Evolutionary conservation across 2,113 vertebrate genomes (phyloP), one percentile per base, ranked within the genome.

Genomic region (Pterocles orientalis): DNA sequence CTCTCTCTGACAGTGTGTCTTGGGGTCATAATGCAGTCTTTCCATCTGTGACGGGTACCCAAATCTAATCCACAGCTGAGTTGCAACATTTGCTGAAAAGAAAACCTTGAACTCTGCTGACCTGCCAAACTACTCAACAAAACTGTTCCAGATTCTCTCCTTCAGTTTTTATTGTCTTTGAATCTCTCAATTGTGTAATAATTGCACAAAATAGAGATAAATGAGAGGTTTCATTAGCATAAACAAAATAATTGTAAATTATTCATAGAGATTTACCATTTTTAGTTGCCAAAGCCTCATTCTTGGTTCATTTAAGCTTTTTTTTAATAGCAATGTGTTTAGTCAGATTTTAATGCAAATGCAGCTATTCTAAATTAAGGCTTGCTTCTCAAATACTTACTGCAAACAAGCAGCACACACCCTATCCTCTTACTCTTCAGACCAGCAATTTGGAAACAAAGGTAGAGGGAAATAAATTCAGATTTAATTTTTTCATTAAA

Each of bases 401-500:
- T 88, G 70, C 72, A 96, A 86, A 96, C 83, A 94, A 81, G n/a
- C 57, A 82, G 54, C 85, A 77, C 66, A 50, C 57, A 51, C 26
- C 57, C 51, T 96, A 57, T 58, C 75, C 6, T 69, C 91, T 86
- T 97, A 94, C 51, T 87, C 71, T 83, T n/a, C 58, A 90, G 81
- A 94, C 94, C 5, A 93, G 48, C 56, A 90, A 79, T 89, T 90
- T 94, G 75, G 94, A 97, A 94, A 86, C 88, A 90, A 85, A 96
- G 33, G 45, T 86, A 75, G n/a, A 92, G 62, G 96, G 93, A 97
- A 95, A 97, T 92, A 51, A 86, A 94, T 65, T 95, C 73, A 90
- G 33, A 83, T 95, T 91, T 96, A 94, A 83, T 96, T 97, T 96
- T 53, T 94, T 95, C 54, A 89, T 89, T 84, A 95, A 93, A 57